Conservation (phyloP, 2,888 invertebrate species). For the Drosophila melanocephala region DNA sequence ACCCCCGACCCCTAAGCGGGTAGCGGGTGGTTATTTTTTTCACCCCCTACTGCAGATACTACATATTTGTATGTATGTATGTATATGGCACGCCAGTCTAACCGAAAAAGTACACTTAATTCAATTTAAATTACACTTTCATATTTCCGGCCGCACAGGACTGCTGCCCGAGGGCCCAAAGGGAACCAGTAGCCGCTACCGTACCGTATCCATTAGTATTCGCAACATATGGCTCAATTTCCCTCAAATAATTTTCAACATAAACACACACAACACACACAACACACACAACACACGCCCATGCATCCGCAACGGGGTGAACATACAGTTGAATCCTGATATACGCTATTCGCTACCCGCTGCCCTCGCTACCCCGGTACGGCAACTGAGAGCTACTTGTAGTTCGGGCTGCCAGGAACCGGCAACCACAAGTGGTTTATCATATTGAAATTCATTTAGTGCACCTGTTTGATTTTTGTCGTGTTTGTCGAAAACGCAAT, state of each 20-base stretch:
- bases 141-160: slow-evolving; percentile 70
- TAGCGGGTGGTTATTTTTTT: slow-evolving; percentile 16
- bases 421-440: slow-evolving; percentile 83
- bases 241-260: slow-evolving; percentile 72
- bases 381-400: slow-evolving; percentile 23
- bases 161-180: slow-evolving; percentile 8
- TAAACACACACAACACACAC: slow-evolving; percentile 34
- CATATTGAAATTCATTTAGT: slow-evolving; percentile 83
- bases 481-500: slow-evolving; percentile 19
- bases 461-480: slow-evolving; percentile 83
- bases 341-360: background rate
- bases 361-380: background rate
- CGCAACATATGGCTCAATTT: slow-evolving; percentile 84
- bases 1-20: background rate
- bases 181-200: slow-evolving; percentile 3
- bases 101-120: slow-evolving; percentile 76
- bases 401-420: slow-evolving; percentile 3
- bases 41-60: background rate
- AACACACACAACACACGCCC: slow-evolving; percentile 28
- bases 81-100: slow-evolving; percentile 20
- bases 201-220: slow-evolving; percentile 78
- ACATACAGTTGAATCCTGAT: background rate
- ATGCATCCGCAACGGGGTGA: slow-evolving; percentile 16
- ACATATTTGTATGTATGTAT: background rate
- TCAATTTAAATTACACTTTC: slow-evolving; percentile 84